A percentile compares a stretch with the other conserved stretches of the same genome.
Evolutionary conservation across 2,797 vertebrate species (phyloP).

Genomic region (Gambusia yucatana): DNA sequence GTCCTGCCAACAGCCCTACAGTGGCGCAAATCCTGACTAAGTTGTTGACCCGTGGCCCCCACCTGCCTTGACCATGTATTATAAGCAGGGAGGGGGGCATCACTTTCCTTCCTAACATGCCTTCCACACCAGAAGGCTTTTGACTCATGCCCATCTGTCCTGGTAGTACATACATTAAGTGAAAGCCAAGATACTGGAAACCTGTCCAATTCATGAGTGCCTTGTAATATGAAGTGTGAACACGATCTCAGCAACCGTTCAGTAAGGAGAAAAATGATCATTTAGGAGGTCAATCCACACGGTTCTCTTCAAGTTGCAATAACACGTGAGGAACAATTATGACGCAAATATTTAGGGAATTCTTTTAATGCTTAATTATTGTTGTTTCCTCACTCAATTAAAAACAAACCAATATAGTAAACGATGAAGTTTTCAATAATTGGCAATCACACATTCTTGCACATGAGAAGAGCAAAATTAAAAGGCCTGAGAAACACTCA

Average conservation of each 20-base stretch:
- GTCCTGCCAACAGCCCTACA: slow-evolving; percentile 80
- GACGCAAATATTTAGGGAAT: slow-evolving; percentile 13
- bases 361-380: slow-evolving; percentile 13
- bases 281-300: slow-evolving; percentile 28
- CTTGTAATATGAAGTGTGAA: slow-evolving; percentile 56
- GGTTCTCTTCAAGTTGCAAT: slow-evolving; percentile 18
- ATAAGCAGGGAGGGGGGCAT: slow-evolving; percentile 55
- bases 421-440: not conserved
- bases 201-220: slow-evolving; percentile 62
- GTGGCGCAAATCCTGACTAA: slow-evolving; percentile 81
- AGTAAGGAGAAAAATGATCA: slow-evolving; percentile 13
- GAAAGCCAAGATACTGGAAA: slow-evolving; percentile 76
- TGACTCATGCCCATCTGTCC: slow-evolving; percentile 88
- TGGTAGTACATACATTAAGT: slow-evolving; percentile 77
- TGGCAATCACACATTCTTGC: slow-evolving; percentile 3
- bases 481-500: slow-evolving; percentile 35
- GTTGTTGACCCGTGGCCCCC: slow-evolving; percentile 82
- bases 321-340: not conserved
- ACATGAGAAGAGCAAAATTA: slow-evolving; percentile 23
- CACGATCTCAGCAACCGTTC: slow-evolving; percentile 52
- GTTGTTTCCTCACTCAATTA: not conserved
- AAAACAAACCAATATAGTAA: not conserved
- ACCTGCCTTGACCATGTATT: slow-evolving; percentile 80
- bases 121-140: slow-evolving; percentile 83
- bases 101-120: slow-evolving; percentile 67